Evolutionary conservation across 2,113 vertebrate genomes (phyloP).

Genomic region (Nerophis lumbriciformis): DNA sequence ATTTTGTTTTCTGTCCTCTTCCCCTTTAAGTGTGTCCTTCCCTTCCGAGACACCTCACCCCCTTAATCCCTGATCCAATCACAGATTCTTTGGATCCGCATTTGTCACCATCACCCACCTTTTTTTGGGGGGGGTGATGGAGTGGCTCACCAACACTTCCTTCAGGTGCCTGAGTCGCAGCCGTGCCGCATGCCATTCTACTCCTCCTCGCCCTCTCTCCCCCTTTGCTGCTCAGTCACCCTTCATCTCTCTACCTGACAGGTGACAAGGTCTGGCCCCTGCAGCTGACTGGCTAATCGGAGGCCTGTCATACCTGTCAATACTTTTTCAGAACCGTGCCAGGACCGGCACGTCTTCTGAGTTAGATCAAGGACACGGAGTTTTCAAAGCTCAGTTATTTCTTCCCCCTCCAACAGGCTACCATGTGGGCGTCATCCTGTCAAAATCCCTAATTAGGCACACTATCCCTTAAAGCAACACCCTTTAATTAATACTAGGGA

Average conservation of each 20-base stretch:
- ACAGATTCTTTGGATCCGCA: slow-evolving; percentile 58
- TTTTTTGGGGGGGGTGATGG: slow-evolving; percentile 32
- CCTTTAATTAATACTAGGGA: slow-evolving; percentile 64
- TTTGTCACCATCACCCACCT: slow-evolving; percentile 57
- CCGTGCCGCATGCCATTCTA: slow-evolving; percentile 14
- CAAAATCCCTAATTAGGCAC: slow-evolving; percentile 72
- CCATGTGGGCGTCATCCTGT: slow-evolving; percentile 72
- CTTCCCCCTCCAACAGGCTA: slow-evolving; percentile 36
- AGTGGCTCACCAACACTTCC: slow-evolving; percentile 52
- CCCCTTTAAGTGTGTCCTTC: slow-evolving; percentile 32
- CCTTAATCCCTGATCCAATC: slow-evolving; percentile 68
- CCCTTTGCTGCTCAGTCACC: slow-evolving; percentile 65
- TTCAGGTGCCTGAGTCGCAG: slow-evolving; percentile 47
- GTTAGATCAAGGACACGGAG: slow-evolving; percentile 57
- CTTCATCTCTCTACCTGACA: slow-evolving; percentile 91
- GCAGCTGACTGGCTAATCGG: slow-evolving; percentile 97
- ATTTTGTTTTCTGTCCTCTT: slow-evolving; percentile 70
- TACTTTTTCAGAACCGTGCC: slow-evolving; percentile 73
- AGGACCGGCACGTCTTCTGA: slow-evolving; percentile 50
- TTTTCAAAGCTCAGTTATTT: slow-evolving; percentile 64
- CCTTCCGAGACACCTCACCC: slow-evolving; percentile 55
- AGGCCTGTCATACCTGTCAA: slow-evolving; percentile 96
- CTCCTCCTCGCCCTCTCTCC: slow-evolving; percentile 11
- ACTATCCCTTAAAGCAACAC: slow-evolving; percentile 62
- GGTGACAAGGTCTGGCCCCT: slow-evolving; percentile 87